Evolutionary conservation across 2,113 vertebrate genomes (phyloP).

Genomic region (Excalfactoria chinensis): DNA sequence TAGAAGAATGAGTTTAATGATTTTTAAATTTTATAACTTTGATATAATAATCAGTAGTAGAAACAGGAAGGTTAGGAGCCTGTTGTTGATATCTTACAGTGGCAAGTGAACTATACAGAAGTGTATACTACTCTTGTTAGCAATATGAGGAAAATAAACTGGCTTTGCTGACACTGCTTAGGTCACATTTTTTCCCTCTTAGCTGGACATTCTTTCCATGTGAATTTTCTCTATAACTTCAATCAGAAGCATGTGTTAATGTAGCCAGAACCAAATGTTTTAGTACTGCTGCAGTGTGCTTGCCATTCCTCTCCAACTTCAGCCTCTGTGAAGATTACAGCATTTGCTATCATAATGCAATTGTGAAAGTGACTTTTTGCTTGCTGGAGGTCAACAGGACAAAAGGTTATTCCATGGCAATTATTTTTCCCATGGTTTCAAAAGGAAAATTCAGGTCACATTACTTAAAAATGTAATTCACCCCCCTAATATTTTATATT

Average conservation of each 20-base stretch:
- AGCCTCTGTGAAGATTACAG: constrained; percentile 27
- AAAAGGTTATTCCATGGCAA: constrained; percentile 6
- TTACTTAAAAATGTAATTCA: neutral
- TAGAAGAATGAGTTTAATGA: neutral
- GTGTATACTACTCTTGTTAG: neutral
- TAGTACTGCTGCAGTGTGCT: neutral
- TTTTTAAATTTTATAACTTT: neutral
- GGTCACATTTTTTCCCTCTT: neutral
- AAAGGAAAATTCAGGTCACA: constrained; percentile 15
- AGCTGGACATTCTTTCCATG: neutral
- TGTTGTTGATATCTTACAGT: neutral
- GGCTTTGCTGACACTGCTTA: neutral
- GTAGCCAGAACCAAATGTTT: constrained; percentile 38
- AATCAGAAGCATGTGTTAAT: neutral
- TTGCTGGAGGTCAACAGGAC: constrained; percentile 38
- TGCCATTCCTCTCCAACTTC: neutral
- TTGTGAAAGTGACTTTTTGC: constrained; percentile 20
- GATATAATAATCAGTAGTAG: neutral
- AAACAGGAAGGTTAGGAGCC: neutral
- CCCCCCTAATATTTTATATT: neutral
- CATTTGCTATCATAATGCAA: neutral
- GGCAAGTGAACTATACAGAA: neutral
- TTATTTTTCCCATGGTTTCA: constrained; percentile 2
- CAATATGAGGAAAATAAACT: neutral
- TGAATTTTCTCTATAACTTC: constrained; percentile 19